These are phyloP conservation scores for Tenthredo livida DNA, from an alignment of 2,888 invertebrate species.

Conservation along the genomic window DNA sequence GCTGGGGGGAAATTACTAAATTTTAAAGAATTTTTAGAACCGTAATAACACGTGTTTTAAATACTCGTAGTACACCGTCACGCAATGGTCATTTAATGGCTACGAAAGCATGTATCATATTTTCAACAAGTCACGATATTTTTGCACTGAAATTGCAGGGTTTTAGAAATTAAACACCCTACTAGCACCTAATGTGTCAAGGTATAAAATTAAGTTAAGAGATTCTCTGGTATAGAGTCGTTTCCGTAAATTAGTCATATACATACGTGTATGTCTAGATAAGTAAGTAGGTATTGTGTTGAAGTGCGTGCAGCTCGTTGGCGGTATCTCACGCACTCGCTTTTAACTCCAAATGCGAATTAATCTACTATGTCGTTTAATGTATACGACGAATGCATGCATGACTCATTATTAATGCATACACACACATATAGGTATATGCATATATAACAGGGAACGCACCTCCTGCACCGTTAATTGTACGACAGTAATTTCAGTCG, in stretches of 20 bases:
- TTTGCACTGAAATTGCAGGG: neutral
- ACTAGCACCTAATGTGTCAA: neutral
- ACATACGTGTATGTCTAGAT: neutral
- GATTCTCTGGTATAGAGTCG: neutral
- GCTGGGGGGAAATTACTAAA: neutral
- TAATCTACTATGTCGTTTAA: slow-evolving; percentile 7
- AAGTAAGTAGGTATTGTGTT: neutral
- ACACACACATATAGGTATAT: too few relatives aligned
- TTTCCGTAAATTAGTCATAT: slow-evolving; percentile 13
- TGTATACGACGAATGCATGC: neutral
- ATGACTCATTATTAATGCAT: slow-evolving; percentile 12
- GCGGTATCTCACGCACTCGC: slow-evolving; percentile 1
- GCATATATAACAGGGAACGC: neutral
- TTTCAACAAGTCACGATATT: neutral
- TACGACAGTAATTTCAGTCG: slow-evolving; percentile 3
- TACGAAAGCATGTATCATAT: neutral
- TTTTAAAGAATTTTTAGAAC: neutral
- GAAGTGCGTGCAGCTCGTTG: slow-evolving; percentile 16
- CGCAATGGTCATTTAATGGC: neutral
- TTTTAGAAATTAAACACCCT: neutral
- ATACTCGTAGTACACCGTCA: neutral
- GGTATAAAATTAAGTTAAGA: neutral
- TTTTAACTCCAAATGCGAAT: slow-evolving; percentile 6
- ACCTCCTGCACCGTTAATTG: neutral
- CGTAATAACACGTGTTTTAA: neutral